phyloP scores from a whole-genome alignment of 2,113 vertebrate species.

The Epinephelus lanceolatus region DNA sequence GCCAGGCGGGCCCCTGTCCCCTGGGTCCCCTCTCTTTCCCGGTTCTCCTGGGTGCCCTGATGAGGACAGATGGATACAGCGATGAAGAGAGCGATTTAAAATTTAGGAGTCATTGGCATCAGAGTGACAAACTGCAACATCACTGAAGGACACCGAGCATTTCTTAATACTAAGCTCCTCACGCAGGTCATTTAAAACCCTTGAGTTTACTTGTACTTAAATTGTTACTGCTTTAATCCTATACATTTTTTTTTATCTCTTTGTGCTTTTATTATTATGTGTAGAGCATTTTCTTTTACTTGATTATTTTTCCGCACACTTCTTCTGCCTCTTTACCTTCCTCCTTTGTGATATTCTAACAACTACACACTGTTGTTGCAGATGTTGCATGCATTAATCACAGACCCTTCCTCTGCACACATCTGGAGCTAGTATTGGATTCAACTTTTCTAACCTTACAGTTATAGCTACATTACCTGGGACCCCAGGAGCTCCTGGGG shows the following conservation, averaged over 20 bases:
- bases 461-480: constrained; percentile 74
- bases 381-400: neutral
- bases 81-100: neutral
- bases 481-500: constrained; percentile 80
- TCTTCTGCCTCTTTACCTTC: neutral
- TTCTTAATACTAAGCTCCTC: neutral
- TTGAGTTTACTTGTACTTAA: neutral
- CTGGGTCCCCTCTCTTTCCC: constrained; percentile 79
- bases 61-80: constrained; percentile 8
- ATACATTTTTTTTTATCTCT: too few relatives aligned
- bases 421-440: neutral
- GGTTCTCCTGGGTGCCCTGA: constrained; percentile 81
- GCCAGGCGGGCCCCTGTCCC: constrained; percentile 73
- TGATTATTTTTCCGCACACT: neutral
- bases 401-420: neutral
- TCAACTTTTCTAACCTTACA: neutral
- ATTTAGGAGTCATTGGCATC: neutral
- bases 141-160: neutral
- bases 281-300: neutral
- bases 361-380: neutral
- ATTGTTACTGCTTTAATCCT: neutral
- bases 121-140: neutral
- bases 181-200: neutral
- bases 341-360: neutral
- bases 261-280: too few relatives aligned